A percentile compares a stretch with the other conserved stretches of the same genome.
These are phyloP conservation scores for Papilio polyxenes DNA, from an alignment of 1,140 invertebrate genomes.

Conservation along the genomic window DNA sequence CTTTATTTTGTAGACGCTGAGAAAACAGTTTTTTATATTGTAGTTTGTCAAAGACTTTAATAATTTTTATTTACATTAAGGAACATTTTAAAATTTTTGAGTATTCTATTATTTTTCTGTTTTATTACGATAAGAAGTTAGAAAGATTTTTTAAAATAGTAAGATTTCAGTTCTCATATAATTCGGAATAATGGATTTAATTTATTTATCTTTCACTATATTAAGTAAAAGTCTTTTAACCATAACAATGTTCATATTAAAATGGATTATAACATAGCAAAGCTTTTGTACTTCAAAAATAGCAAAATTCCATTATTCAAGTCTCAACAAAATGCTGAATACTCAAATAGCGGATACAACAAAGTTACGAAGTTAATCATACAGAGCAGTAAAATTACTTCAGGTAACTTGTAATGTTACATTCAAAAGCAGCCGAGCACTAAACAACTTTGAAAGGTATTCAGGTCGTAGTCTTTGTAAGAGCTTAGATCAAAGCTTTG, in stretches of 20 bases:
- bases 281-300: too few relatives aligned
- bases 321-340: background rate
- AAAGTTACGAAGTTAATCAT: background rate
- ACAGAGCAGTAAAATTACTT: background rate
- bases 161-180: too few relatives aligned
- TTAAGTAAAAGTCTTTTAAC: too few relatives aligned
- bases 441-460: constrained; percentile 15
- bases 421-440: background rate
- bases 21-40: constrained; percentile 5
- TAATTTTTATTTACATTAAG: background rate
- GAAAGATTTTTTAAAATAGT: too few relatives aligned
- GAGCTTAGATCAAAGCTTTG: constrained; percentile 26
- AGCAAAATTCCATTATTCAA: too few relatives aligned
- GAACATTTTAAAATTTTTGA: too few relatives aligned
- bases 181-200: too few relatives aligned
- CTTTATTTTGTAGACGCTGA: constrained; percentile 23
- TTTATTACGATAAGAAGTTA: too few relatives aligned
- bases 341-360: background rate
- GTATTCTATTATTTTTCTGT: too few relatives aligned
- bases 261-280: too few relatives aligned
- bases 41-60: background rate
- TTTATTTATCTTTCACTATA: too few relatives aligned
- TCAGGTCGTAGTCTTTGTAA: constrained; percentile 20
- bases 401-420: background rate
- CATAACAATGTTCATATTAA: too few relatives aligned